A percentile compares a stretch with the other conserved stretches of the same genome.
phyloP scores from a whole-genome alignment of 1,140 invertebrate species.

The Cepaea nemoralis region DNA sequence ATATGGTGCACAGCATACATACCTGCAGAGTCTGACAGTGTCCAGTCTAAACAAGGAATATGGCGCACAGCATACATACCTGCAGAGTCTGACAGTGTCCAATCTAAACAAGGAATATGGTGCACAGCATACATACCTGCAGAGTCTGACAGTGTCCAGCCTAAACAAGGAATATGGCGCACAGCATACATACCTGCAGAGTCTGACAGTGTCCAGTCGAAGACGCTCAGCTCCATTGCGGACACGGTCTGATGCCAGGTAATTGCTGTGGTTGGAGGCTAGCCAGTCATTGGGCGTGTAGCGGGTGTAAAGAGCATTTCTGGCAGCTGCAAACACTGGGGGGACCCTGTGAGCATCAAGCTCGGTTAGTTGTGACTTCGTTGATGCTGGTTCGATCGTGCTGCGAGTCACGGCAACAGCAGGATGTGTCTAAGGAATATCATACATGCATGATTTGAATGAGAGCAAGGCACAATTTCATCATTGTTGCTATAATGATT shows the following conservation, averaged over 20 bases:
- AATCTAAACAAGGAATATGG: too few relatives aligned
- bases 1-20: too few relatives aligned
- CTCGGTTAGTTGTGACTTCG: constrained; percentile 63
- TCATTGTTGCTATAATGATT: too few relatives aligned
- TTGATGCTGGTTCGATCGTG: constrained; percentile 65
- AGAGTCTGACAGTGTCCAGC: too few relatives aligned
- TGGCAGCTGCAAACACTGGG: constrained; percentile 71
- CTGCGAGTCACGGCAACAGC: constrained; percentile 57
- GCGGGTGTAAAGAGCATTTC: constrained; percentile 73
- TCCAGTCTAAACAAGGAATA: too few relatives aligned
- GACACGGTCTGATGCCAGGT: constrained; percentile 83
- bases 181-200: constrained; percentile 52
- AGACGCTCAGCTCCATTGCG: constrained; percentile 70
- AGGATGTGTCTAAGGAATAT: constrained; percentile 55
- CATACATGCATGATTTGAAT: too few relatives aligned
- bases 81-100: too few relatives aligned
- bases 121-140: too few relatives aligned
- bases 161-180: too few relatives aligned
- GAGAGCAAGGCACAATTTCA: too few relatives aligned
- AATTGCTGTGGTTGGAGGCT: constrained; percentile 86
- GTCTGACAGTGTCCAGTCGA: constrained; percentile 67
- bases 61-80: too few relatives aligned
- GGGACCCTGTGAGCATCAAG: constrained; percentile 71
- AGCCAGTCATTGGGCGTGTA: constrained; percentile 94
- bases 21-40: too few relatives aligned